Base-by-base conservation (phyloP, 2,113 vertebrate species). In the Ciconia stormi region DNA sequence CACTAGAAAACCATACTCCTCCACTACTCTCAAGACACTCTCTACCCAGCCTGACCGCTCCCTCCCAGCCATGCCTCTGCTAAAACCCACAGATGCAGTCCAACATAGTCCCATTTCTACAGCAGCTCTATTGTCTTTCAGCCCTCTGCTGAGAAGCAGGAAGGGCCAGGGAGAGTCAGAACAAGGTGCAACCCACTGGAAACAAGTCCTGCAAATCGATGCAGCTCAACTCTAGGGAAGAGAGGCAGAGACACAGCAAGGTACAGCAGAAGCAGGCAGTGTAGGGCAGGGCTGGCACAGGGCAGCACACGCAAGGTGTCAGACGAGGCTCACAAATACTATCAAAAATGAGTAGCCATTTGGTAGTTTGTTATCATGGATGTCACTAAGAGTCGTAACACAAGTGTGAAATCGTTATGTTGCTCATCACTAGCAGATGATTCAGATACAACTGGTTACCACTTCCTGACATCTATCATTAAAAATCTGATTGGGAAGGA, bases 391-490 rank as follows among this genome's bases (percentile, higher is more conserved):
- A 95, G 22, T 36, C 73, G 53, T 12, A 77, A 58, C 65, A 53
- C 19, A 81, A 63, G 25, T 22, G 67, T 49, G 32, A 14, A 38
- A 53, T 13, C 3, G 1, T 34, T 85, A n/a, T 1, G 16, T 30
- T 87, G 29, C 25, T n/a, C 47, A 49, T 73, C 42, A 62, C 69
- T 46, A 90, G 52, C 73, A 79, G 87, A 63, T 79, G 42, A 84
- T 71, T 89, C 77, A 81, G 73, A 70, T 71, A 38, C 42, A 84
- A 53, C 52, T 44, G 36, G 81, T 55, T 82, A 87, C 49, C 22
- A 69, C 78, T 79, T 94, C 90, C 82, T 72, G 71, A 90, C 71
- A 94, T 92, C 42, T 82, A 56, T 65, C 74, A 93, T 72, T 82
- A 72, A 82, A 95, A 82, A 17, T 74, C 50, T 50, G 55, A 78